Evolutionary conservation across 2,888 invertebrate genomes (phyloP).

Genomic region (Drosophila mulleri): DNA sequence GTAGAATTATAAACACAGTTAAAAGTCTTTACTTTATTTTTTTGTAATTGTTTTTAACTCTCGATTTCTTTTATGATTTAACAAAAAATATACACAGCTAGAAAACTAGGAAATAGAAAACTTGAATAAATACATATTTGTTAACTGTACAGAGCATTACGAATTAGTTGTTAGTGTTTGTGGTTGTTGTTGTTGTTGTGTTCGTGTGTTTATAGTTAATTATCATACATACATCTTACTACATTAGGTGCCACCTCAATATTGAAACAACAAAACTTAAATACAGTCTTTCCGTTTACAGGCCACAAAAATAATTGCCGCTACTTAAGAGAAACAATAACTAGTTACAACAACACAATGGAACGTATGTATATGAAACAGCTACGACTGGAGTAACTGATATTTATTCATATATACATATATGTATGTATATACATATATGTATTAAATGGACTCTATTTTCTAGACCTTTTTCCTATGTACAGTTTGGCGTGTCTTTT

Average conservation of each 20-base stretch:
- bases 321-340: conserved; percentile 74
- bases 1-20: conserved; percentile 31
- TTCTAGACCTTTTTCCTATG: conserved; percentile 24
- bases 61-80: conserved; percentile 48
- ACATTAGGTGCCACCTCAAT: conserved; percentile 32
- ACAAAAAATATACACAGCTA: conserved; percentile 70
- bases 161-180: conserved; percentile 24
- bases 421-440: conserved; percentile 4
- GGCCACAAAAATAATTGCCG: conserved; percentile 77
- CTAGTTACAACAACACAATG: conserved; percentile 51
- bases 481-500: conserved; percentile 41
- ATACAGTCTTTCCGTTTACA: conserved; percentile 82
- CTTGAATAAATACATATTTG: conserved; percentile 62
- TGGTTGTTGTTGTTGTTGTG: neutral
- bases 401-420: conserved; percentile 1
- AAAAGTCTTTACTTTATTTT: conserved; percentile 50
- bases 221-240: conserved; percentile 3
- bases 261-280: conserved; percentile 76
- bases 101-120: conserved; percentile 56
- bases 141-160: conserved; percentile 61
- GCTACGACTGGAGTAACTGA: conserved; percentile 14
- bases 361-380: conserved; percentile 30
- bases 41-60: conserved; percentile 27
- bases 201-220: neutral
- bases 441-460: conserved; percentile 11